Percentiles rank a stretch among this genome's conserved stretches.
Evolutionary conservation across 2,113 vertebrate genomes (phyloP).

Genomic region (human): DNA sequence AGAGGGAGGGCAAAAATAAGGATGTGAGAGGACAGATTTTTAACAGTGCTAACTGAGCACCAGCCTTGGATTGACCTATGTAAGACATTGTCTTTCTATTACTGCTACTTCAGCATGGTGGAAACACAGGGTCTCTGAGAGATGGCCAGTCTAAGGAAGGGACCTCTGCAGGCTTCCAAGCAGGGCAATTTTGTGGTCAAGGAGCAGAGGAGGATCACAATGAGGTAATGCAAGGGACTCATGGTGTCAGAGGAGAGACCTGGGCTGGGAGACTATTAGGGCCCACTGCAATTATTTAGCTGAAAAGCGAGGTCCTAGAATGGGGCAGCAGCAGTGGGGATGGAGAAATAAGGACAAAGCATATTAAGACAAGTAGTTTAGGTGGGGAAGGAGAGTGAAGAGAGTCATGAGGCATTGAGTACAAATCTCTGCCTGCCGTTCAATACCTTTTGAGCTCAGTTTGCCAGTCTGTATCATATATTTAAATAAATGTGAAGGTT

Average conservation of each 20-base stretch:
- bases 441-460: neutral
- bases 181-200: neutral
- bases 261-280: neutral
- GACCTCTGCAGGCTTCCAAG: neutral
- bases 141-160: neutral
- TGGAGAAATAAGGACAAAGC: neutral
- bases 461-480: neutral
- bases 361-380: neutral
- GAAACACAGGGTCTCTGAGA: neutral
- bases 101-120: neutral
- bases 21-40: neutral
- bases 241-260: neutral
- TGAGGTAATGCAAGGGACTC: neutral
- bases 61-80: neutral
- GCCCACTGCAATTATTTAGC: neutral
- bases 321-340: neutral
- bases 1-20: neutral
- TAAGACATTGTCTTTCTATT: neutral
- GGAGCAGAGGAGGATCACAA: neutral
- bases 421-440: neutral
- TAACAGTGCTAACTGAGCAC: neutral
- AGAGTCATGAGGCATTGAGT: neutral
- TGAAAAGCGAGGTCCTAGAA: neutral
- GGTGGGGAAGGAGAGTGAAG: neutral
- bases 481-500: neutral